Base-by-base conservation (phyloP, 2,113 vertebrate species). In the Xerus inauris region DNA sequence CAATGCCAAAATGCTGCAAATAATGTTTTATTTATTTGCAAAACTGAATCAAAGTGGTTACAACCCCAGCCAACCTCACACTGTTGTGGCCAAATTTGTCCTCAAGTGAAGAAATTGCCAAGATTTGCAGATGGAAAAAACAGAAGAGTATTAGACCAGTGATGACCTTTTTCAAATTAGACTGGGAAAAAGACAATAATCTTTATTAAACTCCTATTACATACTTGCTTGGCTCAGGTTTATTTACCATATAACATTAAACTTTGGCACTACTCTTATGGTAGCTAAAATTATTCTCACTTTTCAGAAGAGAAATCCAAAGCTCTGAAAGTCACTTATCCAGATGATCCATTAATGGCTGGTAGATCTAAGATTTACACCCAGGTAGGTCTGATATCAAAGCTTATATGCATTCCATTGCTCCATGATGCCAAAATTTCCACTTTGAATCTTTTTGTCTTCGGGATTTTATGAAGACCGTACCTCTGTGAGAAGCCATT, bases 191-290 rank as follows among this genome's bases (percentile, higher is more conserved):
- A 82, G 5, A 1, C 80, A 96, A 89, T 69, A 91, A 77, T 54
- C 7, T 59, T 91, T 79, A 30, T 79, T 88, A 82, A 62, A 51
- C 30, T 83, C 26, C 47, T 71, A 89, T 16, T 22, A n/a, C 19
- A 57, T 62, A 80, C 28, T 3, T 94, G 17, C 22, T 92, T 20
- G 20, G 17, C 13, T 89, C 22, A 62, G 9, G 26, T 3, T 86
- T 96, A 88, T 65, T 94, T 77, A 87, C 24, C 54, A 85, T 59
- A 24, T 47, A 88, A 51, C 30, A 72, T 95, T 88, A 91, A 72
- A 67, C 40, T 73, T 94, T 65, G 12, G 40, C 45, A 62, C 72
- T 65, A 59, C 32, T 54, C 13, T n/a, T 40, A 38, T 62, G 22
- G 45, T 57, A 64, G 20, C 13, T 77, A 6, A 49, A 91, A 69